phyloP scores from a whole-genome alignment of 2,888 invertebrate genomes.

The Ceriagrion tenellum region DNA sequence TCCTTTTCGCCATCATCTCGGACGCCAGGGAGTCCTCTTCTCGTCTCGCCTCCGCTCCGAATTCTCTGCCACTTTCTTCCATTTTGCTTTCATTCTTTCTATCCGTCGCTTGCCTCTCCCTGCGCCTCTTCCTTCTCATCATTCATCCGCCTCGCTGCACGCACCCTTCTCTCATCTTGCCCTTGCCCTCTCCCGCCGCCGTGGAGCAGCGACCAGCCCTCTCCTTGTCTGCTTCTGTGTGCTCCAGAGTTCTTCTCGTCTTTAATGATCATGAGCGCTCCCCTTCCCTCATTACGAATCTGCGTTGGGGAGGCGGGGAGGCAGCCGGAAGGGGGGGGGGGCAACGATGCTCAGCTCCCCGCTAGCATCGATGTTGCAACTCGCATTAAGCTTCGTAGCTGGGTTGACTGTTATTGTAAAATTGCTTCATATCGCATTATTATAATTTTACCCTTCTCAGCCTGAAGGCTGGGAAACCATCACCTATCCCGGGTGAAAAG shows the following conservation, averaged over 20 bases:
- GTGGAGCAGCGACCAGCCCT: too few relatives aligned
- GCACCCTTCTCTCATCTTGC: not conserved
- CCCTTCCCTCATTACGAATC: conserved; percentile 14
- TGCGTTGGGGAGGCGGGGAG: not conserved
- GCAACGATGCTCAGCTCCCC: not conserved
- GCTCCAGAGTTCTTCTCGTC: not conserved
- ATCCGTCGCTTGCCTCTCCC: not conserved
- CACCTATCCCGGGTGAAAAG: too few relatives aligned
- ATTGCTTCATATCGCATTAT: too few relatives aligned
- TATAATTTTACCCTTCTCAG: too few relatives aligned
- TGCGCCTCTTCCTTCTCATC: not conserved
- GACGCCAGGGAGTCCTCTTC: not conserved
- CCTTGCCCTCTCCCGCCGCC: not conserved
- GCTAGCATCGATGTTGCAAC: not conserved
- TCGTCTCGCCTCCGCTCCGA: not conserved
- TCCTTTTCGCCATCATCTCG: not conserved
- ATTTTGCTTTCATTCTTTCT: not conserved
- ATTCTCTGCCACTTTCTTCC: not conserved
- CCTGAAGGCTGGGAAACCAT: too few relatives aligned
- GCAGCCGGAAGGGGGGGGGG: not conserved
- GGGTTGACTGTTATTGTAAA: too few relatives aligned
- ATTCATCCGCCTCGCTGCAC: not conserved
- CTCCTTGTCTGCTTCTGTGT: not conserved
- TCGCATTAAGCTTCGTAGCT: not conserved
- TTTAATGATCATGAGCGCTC: not conserved